A percentile compares a stretch with the other conserved stretches of the same genome.
Evolutionary conservation across 2,113 vertebrate genomes (phyloP).

Genomic region (Psephotus haematonotus): DNA sequence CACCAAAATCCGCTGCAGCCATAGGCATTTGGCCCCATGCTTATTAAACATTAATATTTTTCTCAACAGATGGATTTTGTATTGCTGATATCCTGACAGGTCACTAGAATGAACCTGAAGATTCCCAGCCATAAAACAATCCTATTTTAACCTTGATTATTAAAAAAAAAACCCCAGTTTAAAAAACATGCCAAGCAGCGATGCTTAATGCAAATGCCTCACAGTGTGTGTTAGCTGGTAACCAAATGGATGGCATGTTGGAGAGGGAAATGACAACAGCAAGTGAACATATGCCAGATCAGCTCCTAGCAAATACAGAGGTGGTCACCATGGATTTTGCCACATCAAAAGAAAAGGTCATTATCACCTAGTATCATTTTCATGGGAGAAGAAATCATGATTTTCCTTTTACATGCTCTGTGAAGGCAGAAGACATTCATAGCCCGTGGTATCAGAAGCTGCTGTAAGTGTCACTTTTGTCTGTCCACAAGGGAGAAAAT

Average conservation of each 20-base stretch:
- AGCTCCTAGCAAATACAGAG: not conserved
- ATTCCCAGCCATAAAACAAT: slow-evolving; percentile 50
- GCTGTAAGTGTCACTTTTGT: not conserved
- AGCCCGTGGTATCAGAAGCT: not conserved
- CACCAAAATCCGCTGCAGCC: not conserved
- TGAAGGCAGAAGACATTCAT: not conserved
- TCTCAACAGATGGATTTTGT: slow-evolving; percentile 33
- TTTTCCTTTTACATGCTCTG: not conserved
- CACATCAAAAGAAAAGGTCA: not conserved
- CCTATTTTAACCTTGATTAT: slow-evolving; percentile 61
- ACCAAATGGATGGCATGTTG: slow-evolving; percentile 47
- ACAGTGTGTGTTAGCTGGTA: slow-evolving; percentile 56
- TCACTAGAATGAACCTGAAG: slow-evolving; percentile 31
- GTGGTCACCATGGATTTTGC: slow-evolving; percentile 51
- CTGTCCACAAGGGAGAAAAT: not conserved
- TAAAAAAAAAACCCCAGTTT: slow-evolving; percentile 12
- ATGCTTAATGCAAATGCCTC: slow-evolving; percentile 57
- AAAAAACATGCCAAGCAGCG: slow-evolving; percentile 42
- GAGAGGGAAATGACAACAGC: slow-evolving; percentile 49
- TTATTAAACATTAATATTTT: slow-evolving; percentile 24
- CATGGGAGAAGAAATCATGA: not conserved
- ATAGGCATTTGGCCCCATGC: not conserved
- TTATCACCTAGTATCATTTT: not conserved
- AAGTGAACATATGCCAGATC: slow-evolving; percentile 33
- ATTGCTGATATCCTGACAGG: slow-evolving; percentile 7